These are phyloP conservation scores for Rhodophaea formosa DNA, from an alignment of 2,888 invertebrate genomes.

Conservation along the genomic window DNA sequence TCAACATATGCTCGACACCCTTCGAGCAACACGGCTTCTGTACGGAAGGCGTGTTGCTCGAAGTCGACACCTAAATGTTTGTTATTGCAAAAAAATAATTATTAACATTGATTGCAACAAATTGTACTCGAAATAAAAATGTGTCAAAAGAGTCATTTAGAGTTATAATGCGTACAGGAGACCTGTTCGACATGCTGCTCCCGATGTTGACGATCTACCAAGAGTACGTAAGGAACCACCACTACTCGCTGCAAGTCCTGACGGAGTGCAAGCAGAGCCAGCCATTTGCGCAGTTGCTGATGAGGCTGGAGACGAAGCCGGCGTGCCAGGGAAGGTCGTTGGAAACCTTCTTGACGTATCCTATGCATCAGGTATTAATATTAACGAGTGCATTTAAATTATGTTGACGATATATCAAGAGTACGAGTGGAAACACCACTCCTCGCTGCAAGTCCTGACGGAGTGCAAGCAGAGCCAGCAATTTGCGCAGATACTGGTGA, in stretches of 20 bases:
- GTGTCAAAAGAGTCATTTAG: too few species aligned
- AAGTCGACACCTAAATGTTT: too few species aligned
- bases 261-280: conserved; percentile 95
- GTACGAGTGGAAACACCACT: conserved; percentile 96
- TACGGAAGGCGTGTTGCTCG: too few species aligned
- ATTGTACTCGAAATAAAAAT: too few species aligned
- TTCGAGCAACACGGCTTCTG: too few species aligned
- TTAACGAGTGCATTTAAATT: too few species aligned
- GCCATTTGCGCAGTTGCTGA: conserved; percentile 88
- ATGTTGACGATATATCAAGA: conserved; percentile 98
- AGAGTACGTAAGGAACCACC: conserved; percentile 96
- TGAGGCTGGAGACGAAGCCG: conserved; percentile 91
- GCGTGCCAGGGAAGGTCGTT: conserved; percentile 91
- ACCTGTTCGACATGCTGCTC: conserved; percentile 95
- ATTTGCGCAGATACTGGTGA: conserved; percentile 88
- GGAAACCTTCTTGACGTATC: conserved; percentile 94
- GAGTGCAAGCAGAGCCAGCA: conserved; percentile 93
- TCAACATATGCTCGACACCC: too few species aligned
- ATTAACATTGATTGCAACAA: too few species aligned
- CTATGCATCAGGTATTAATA: conserved; percentile 89
- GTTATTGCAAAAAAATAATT: too few species aligned
- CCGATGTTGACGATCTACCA: conserved; percentile 97
- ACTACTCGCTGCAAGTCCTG: conserved; percentile 94
- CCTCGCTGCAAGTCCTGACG: conserved; percentile 94
- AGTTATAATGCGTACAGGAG: conserved; percentile 83